Evolutionary conservation across 2,888 invertebrate species (phyloP).

Genomic region (Stenolophus ochropezus): DNA sequence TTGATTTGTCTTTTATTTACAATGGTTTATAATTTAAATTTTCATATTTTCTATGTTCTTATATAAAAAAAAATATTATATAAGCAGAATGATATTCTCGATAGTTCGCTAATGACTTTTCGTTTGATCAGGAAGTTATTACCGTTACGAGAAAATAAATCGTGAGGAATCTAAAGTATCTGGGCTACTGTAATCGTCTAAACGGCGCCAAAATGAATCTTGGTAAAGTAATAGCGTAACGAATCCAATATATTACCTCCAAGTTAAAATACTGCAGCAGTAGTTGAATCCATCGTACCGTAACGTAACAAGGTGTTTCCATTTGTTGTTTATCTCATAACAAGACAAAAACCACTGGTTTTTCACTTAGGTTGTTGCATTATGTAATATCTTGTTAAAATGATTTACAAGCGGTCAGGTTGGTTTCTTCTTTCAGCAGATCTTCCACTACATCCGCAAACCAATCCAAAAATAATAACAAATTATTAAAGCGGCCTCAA

Average conservation of each 20-base stretch:
- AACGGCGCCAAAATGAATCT: not conserved
- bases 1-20: too few species aligned
- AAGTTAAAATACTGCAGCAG: conserved; percentile 25
- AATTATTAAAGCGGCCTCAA: too few species aligned
- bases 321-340: conserved; percentile 32
- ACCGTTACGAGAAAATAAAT: not conserved
- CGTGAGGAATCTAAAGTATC: not conserved
- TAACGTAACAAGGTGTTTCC: conserved; percentile 40
- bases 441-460: too few species aligned
- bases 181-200: not conserved
- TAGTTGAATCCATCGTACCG: conserved; percentile 13
- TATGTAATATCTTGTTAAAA: conserved; percentile 44
- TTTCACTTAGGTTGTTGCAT: conserved; percentile 33
- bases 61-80: not conserved
- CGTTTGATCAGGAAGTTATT: not conserved
- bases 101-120: not conserved
- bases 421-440: too few species aligned
- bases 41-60: too few species aligned
- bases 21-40: too few species aligned
- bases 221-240: conserved; percentile 8
- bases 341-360: conserved; percentile 28
- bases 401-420: conserved; percentile 22
- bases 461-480: too few species aligned
- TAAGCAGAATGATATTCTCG: not conserved
- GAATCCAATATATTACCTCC: conserved; percentile 15